Evolutionary conservation across 2,888 invertebrate genomes (phyloP), one percentile per base, ranked within the genome.

Genomic region (Cheilosia scutellata): DNA sequence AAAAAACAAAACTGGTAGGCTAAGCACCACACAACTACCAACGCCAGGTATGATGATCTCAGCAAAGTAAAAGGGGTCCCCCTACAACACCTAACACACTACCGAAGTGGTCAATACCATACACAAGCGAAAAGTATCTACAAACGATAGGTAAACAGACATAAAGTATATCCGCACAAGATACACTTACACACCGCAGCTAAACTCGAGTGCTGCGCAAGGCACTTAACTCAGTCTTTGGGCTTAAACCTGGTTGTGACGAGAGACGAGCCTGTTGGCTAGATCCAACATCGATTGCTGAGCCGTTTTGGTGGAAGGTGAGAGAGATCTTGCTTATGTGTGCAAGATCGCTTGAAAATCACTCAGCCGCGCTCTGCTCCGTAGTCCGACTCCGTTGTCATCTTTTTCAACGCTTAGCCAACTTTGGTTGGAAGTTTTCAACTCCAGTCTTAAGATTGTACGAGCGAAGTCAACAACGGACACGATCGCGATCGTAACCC

Each of bases 1-100:
- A 75, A 83, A 82, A 80, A 83, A 82, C 71, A 84, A 87, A 88
- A 88, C 88, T 88, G 86, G 88, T 88, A 87, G 68, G 76, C 83
- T 77, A 79, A 77, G 82, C 77, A 77, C 65, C 74, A 74, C 76
- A 76, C 70, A 20, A 53, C 55, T 68, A 74, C 62, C 49, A 66
- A 37, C 68, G 74, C 47, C 79, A 75, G 78, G 74, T 72, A 87
- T 84, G 80, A 87, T 83, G 80, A 87, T 83, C 77, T 83, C 87
- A 87, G 87, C 53, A 71, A 75, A 84, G 71, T 78, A 82, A 82
- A 87, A 84, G 75, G 84, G 80, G 80, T 70, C 47, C 63, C 42
- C 78, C 58, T 29, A 27, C 20, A 40, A 40, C 37, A 82, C 71
- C 49, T 29, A 37, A 29, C n/a, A 51, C 57, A 86, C 58, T 51